These are phyloP conservation scores for Copidosoma floridanum DNA, from an alignment of 1,140 invertebrate genomes.

Conservation along the genomic window DNA sequence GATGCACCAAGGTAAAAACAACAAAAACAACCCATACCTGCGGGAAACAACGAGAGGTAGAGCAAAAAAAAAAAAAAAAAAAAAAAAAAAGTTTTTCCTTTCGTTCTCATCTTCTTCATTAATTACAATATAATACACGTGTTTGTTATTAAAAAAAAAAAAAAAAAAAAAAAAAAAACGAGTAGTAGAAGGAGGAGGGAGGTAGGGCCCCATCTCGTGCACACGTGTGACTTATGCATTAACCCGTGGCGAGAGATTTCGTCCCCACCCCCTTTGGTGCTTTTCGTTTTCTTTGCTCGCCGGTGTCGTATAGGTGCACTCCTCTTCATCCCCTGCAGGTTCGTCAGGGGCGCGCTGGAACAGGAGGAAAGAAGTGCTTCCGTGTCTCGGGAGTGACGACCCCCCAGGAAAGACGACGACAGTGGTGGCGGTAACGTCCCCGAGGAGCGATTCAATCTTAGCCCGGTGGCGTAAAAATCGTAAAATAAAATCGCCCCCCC, in stretches of 20 bases:
- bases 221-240: slow-evolving; percentile 6
- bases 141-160: slow-evolving; percentile 26
- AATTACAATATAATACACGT: too few relatives aligned
- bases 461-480: too few relatives aligned
- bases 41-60: too few relatives aligned
- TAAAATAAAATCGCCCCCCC: slow-evolving; percentile 27
- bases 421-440: slow-evolving; percentile 15
- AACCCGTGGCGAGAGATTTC: neutral
- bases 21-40: too few relatives aligned
- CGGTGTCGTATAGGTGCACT: neutral
- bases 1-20: too few relatives aligned
- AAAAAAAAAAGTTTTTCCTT: too few relatives aligned
- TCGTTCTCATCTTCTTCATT: too few relatives aligned
- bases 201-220: too few relatives aligned
- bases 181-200: neutral
- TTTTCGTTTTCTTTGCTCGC: neutral
- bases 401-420: neutral
- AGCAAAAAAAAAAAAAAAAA: too few relatives aligned
- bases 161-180: slow-evolving; percentile 13
- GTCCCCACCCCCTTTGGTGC: neutral
- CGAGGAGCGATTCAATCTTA: slow-evolving; percentile 26
- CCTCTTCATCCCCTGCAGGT: too few relatives aligned
- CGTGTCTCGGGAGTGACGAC: too few relatives aligned
- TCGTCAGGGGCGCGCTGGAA: too few relatives aligned
- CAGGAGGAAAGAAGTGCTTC: neutral